These are phyloP conservation scores for Sebastes nivosus DNA, from an alignment of 2,797 vertebrate genomes.

Conservation along the genomic window DNA sequence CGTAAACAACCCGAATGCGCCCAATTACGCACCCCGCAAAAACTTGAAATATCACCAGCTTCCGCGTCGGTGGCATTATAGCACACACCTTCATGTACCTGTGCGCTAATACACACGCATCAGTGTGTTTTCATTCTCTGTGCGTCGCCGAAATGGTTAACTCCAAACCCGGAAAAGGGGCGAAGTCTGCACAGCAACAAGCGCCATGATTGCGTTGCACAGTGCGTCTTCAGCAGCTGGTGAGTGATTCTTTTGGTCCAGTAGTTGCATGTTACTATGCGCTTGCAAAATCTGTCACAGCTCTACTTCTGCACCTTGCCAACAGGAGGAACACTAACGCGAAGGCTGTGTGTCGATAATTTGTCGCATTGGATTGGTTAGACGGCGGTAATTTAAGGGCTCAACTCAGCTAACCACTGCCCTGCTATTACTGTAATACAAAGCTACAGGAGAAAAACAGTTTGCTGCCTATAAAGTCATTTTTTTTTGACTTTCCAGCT, in stretches of 20 bases:
- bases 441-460: neutral
- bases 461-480: neutral
- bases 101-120: neutral
- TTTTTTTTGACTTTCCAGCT: neutral
- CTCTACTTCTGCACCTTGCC: slow-evolving; percentile 67
- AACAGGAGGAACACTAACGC: slow-evolving; percentile 61
- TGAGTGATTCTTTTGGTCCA: slow-evolving; percentile 84
- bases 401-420: slow-evolving; percentile 31
- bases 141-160: slow-evolving; percentile 77
- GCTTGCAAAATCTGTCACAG: slow-evolving; percentile 79
- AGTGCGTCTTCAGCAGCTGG: slow-evolving; percentile 81
- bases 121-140: neutral
- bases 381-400: slow-evolving; percentile 11
- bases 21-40: neutral
- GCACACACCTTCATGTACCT: accelerated
- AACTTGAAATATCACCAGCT: accelerated
- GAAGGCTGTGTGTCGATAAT: slow-evolving; percentile 39
- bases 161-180: slow-evolving; percentile 70
- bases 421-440: slow-evolving; percentile 9
- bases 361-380: slow-evolving; percentile 54
- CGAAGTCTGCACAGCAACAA: slow-evolving; percentile 89
- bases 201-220: slow-evolving; percentile 84
- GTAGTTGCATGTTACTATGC: slow-evolving; percentile 84
- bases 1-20: slow-evolving; percentile 36
- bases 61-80: accelerated